These are phyloP conservation scores for Polypedilum pembai DNA, from an alignment of 1,140 invertebrate genomes.

Conservation along the genomic window DNA sequence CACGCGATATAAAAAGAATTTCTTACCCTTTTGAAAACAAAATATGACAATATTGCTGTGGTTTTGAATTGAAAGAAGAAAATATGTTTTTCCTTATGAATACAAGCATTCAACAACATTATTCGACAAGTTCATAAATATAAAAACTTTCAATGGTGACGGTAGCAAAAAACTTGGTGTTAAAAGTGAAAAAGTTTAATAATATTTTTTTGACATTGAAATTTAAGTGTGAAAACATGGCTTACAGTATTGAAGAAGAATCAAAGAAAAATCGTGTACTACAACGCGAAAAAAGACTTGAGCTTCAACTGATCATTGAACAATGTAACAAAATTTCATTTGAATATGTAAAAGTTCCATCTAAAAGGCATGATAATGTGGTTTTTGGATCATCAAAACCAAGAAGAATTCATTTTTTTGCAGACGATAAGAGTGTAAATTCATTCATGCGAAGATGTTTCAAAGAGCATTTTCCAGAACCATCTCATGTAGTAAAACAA, in stretches of 20 bases:
- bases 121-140: background rate
- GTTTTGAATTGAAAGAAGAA: background rate
- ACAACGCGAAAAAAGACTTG: background rate
- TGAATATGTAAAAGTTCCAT: background rate
- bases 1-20: background rate
- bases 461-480: background rate
- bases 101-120: background rate
- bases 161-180: background rate
- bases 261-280: constrained; percentile 2
- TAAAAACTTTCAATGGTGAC: background rate
- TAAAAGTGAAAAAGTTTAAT: background rate
- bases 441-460: background rate
- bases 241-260: background rate
- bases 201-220: background rate
- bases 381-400: background rate
- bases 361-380: background rate
- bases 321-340: background rate
- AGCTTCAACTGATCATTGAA: background rate
- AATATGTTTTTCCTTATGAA: background rate
- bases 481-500: background rate
- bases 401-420: background rate
- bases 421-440: background rate
- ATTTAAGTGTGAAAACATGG: background rate
- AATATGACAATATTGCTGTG: background rate
- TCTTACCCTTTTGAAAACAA: background rate